phyloP scores from a whole-genome alignment of 2,888 invertebrate genomes.

The Macrosoma leucophasiata region DNA sequence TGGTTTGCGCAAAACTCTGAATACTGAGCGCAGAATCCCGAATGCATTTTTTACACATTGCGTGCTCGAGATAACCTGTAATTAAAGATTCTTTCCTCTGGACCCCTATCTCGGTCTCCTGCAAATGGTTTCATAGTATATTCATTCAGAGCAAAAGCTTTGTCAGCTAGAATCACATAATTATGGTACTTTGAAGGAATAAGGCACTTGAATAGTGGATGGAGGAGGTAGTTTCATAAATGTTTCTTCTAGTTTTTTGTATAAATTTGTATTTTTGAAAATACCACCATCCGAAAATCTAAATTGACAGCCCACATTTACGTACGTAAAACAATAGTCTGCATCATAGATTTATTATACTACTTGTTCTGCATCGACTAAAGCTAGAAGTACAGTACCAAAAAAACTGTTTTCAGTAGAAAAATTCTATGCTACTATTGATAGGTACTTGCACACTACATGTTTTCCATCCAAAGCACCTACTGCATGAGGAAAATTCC shows the following conservation, averaged over 20 bases:
- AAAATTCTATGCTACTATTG: slow-evolving; percentile 30
- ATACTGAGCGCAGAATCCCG: too few species aligned
- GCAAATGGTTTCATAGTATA: slow-evolving; percentile 19
- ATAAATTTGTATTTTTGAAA: slow-evolving; percentile 26
- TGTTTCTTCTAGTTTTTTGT: slow-evolving; percentile 24
- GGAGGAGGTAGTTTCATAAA: slow-evolving; percentile 9
- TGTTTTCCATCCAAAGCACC: slow-evolving; percentile 42
- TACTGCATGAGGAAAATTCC: slow-evolving; percentile 38
- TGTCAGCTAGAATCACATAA: slow-evolving; percentile 23
- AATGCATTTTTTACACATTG: too few species aligned
- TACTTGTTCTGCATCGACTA: too few species aligned
- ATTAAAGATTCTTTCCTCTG: slow-evolving; percentile 11
- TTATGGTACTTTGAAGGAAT: slow-evolving; percentile 25
- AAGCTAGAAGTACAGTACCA: slow-evolving; percentile 23
- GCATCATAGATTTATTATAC: too few species aligned
- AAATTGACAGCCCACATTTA: slow-evolving; percentile 22
- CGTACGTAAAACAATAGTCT: slow-evolving; percentile 24
- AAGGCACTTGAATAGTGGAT: slow-evolving; percentile 29
- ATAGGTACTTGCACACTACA: slow-evolving; percentile 30
- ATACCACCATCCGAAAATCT: slow-evolving; percentile 25
- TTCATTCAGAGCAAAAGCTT: slow-evolving; percentile 8
- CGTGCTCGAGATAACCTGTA: slow-evolving; percentile 6
- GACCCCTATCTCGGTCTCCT: slow-evolving; percentile 13
- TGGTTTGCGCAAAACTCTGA: slow-evolving; percentile 22
- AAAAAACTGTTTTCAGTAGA: slow-evolving; percentile 24